Conservation (phyloP, 2,888 invertebrate species). For the Melipona bicolor region DNA sequence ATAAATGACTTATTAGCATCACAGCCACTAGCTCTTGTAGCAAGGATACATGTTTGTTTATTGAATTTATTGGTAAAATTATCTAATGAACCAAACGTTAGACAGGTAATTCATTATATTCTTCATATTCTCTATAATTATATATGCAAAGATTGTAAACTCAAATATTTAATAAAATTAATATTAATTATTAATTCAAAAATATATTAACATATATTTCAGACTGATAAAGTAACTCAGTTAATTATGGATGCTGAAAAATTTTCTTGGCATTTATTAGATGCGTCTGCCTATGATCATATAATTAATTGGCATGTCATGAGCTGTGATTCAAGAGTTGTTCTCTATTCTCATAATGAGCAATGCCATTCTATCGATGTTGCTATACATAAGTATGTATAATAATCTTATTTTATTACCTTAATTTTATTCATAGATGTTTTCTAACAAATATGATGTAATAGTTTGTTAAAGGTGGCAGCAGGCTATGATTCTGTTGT, state of each 20-base stretch:
- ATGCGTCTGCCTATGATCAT: slow-evolving; percentile 87
- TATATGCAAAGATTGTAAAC: not conserved
- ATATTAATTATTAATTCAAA: not conserved
- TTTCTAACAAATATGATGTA: slow-evolving; percentile 54
- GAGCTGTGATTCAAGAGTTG: slow-evolving; percentile 89
- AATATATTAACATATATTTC: slow-evolving; percentile 52
- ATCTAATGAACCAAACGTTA: slow-evolving; percentile 89
- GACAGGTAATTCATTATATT: slow-evolving; percentile 84
- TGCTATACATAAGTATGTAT: slow-evolving; percentile 86
- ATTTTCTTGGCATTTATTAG: slow-evolving; percentile 89
- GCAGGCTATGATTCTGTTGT: slow-evolving; percentile 86
- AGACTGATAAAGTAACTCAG: slow-evolving; percentile 84
- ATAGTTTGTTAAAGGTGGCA: slow-evolving; percentile 87
- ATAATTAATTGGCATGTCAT: slow-evolving; percentile 91
- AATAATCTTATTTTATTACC: slow-evolving; percentile 12
- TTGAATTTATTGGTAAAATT: slow-evolving; percentile 90
- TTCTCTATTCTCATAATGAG: slow-evolving; percentile 84
- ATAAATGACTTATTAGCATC: slow-evolving; percentile 84
- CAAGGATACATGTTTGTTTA: slow-evolving; percentile 87
- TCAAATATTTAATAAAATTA: slow-evolving; percentile 9
- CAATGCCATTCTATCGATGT: slow-evolving; percentile 86
- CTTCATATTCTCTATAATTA: not conserved
- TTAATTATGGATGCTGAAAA: slow-evolving; percentile 87
- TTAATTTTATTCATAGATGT: not conserved
- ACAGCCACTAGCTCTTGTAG: slow-evolving; percentile 82